Base-by-base conservation (phyloP, 2,888 invertebrate species). In the Phengaris alcon region DNA sequence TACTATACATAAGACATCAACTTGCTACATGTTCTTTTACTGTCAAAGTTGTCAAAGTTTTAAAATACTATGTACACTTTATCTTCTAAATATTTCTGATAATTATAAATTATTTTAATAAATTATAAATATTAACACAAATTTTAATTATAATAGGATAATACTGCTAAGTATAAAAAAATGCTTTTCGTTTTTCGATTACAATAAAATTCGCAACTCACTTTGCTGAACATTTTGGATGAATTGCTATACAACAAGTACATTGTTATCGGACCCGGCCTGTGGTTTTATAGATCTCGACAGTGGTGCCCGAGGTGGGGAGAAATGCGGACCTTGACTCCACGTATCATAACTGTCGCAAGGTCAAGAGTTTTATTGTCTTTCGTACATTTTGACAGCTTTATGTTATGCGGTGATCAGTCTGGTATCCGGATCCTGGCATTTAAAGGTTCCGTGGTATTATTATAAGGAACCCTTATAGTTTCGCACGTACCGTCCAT, bases 151-250 rank as follows among this genome's bases (percentile, higher is more conserved):
- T 1, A 9, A 52, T 12, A 52, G 10, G 10, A 52, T 12, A 35
- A 35, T 3, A 52, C 9, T 22, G 10, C 10, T 15, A 9, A 35
- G 22, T 2, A 9, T 57, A 22, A 22, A 57, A 7, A 15, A 54
- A 13, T 54, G 54, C 0, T 54, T 55, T 55, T 44, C 64, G 10
- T 35, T 15, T 10, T 5, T 59, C 10, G 51, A 51, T 52, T 22
- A 9, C 13, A 35, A 22, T 44, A 7, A 52, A 68, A 54, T 48
- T 54, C 12, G 9, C 13, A 46, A 75, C 75, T 75, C 57, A 75
- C 75, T 75, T 75, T 75, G 75, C 75, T 46, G 46, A 75, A 69
- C 75, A 75, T 75, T 75, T 46, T 70, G 69, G 13, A 22, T 22
- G 13, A 13, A 52, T 72, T 52, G 52, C 69, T 44, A 69, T 69